phyloP scores from a whole-genome alignment of 2,113 vertebrate species.

The Aix galericulata region DNA sequence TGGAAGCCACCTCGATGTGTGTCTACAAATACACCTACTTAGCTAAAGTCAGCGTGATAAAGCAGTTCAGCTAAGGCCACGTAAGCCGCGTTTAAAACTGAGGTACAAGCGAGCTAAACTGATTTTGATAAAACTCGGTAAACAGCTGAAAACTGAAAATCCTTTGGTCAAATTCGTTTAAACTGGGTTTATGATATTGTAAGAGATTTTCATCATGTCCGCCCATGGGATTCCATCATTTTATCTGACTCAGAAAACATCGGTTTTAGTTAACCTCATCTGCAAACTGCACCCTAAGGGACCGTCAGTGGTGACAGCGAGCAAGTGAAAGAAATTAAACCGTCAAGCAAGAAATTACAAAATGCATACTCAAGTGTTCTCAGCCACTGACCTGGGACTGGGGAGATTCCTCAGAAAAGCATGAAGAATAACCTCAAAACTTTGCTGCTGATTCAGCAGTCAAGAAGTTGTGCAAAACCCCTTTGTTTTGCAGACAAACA shows the following conservation, averaged over 20 bases:
- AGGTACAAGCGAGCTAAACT: background rate
- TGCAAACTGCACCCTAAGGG: background rate
- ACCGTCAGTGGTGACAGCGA: background rate
- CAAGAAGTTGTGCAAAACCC: background rate
- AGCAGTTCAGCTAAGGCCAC: background rate
- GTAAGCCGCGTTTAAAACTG: background rate
- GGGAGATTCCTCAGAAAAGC: background rate
- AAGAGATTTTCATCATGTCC: background rate
- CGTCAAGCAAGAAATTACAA: background rate
- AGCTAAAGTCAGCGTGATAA: background rate
- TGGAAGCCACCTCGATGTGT: background rate
- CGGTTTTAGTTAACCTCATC: slow-evolving; percentile 2
- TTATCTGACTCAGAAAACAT: background rate
- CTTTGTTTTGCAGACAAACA: background rate
- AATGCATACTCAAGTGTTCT: background rate
- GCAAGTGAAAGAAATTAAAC: slow-evolving; percentile 8
- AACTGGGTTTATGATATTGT: background rate
- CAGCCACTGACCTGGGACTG: slow-evolving; percentile 10
- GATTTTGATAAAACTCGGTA: background rate
- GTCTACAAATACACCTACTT: background rate
- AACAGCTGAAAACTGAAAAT: background rate
- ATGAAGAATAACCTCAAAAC: slow-evolving; percentile 12
- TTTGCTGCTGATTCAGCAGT: background rate
- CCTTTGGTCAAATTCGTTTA: background rate
- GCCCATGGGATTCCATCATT: background rate